Evolutionary conservation across 2,113 vertebrate species (phyloP).

Genomic region (Anguilla japonica): DNA sequence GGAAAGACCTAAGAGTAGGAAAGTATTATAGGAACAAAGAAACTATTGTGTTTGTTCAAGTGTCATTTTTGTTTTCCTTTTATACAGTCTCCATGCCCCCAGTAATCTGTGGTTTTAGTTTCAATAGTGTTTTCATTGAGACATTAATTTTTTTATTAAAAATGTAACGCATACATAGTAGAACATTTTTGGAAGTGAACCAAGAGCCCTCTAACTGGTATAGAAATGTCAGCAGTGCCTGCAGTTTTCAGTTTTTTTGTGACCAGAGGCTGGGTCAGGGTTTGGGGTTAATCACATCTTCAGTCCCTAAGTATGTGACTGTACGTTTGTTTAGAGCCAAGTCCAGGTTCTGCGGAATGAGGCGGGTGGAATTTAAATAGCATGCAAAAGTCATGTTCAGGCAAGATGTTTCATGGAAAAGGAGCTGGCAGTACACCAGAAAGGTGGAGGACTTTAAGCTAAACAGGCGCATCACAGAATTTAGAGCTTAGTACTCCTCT

Average conservation of each 20-base stretch:
- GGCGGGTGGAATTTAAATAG: not conserved
- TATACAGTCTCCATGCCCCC: too few relatives aligned
- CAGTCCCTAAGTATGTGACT: not conserved
- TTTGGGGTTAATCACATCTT: not conserved
- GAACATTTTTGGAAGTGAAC: not conserved
- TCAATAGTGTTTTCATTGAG: too few relatives aligned
- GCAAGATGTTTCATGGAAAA: slow-evolving; percentile 5
- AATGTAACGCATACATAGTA: not conserved
- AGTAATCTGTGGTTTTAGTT: too few relatives aligned
- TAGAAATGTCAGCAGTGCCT: not conserved
- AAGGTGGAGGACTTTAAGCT: not conserved
- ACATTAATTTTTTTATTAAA: too few relatives aligned
- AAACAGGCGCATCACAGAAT: not conserved
- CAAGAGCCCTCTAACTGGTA: not conserved
- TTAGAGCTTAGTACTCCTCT: not conserved
- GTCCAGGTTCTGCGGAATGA: not conserved
- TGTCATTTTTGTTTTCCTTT: too few relatives aligned
- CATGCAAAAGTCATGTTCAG: not conserved
- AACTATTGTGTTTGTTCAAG: too few relatives aligned
- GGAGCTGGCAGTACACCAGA: not conserved
- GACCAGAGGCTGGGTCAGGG: not conserved
- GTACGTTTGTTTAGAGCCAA: not conserved
- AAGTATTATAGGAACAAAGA: too few relatives aligned
- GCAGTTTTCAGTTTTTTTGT: not conserved
- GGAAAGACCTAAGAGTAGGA: too few relatives aligned